phyloP scores from a whole-genome alignment of 2,797 vertebrate genomes.

The Pitangus sulphuratus region DNA sequence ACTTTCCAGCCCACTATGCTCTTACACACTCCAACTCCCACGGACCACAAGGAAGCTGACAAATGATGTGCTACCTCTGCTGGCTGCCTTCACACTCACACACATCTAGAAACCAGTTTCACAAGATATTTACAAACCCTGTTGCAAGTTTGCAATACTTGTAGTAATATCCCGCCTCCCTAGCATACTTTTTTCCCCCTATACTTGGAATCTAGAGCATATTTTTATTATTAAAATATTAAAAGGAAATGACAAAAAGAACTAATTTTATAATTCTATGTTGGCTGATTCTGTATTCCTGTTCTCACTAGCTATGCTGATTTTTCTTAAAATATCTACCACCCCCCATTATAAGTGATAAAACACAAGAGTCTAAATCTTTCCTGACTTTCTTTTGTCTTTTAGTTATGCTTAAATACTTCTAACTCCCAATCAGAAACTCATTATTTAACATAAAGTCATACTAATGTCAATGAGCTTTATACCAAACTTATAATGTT shows the following conservation, averaged over 20 bases:
- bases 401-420: neutral
- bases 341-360: neutral
- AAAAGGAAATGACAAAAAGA: neutral
- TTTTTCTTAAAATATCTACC: neutral
- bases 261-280: neutral
- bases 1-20: neutral
- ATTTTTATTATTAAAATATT: neutral
- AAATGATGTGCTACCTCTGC: neutral
- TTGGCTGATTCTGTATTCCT: neutral
- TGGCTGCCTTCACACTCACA: neutral
- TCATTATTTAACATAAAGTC: neutral
- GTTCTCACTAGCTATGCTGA: neutral
- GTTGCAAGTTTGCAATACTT: neutral
- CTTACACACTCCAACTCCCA: neutral
- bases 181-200: neutral
- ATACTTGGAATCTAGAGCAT: neutral
- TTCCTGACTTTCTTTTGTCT: neutral
- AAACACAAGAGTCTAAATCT: neutral
- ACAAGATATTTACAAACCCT: neutral
- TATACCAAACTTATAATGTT: neutral
- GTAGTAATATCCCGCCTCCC: neutral
- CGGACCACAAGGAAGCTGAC: neutral
- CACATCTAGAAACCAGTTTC: neutral
- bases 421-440: neutral
- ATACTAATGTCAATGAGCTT: conserved; percentile 2